Conservation (phyloP, 2,797 vertebrate genomes). For the Cercopithecus mitis region DNA sequence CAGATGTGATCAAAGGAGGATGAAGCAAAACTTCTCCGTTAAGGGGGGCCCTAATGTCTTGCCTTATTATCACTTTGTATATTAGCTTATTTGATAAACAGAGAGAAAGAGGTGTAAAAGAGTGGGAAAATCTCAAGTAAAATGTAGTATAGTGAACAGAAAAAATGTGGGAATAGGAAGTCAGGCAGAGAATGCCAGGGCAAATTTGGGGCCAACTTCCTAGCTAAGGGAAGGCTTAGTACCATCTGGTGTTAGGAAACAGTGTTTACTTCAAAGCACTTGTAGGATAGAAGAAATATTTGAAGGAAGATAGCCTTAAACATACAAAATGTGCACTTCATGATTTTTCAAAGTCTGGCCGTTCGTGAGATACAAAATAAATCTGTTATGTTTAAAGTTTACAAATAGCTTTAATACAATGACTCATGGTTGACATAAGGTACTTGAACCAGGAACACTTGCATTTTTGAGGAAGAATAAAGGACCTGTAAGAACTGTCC, state of each 20-base stretch:
- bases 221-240: fast-evolving
- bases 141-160: not conserved
- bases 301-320: not conserved
- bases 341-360: not conserved
- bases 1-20: not conserved
- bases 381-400: not conserved
- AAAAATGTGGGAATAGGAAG: not conserved
- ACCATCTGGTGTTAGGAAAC: not conserved
- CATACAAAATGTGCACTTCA: not conserved
- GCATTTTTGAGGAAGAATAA: not conserved
- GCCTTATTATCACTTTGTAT: not conserved
- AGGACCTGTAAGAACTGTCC: fast-evolving
- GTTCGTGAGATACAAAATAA: not conserved
- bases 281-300: not conserved
- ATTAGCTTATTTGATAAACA: not conserved
- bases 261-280: not conserved
- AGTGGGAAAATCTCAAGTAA: not conserved
- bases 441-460: not conserved
- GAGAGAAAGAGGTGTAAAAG: not conserved
- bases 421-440: not conserved
- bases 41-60: not conserved
- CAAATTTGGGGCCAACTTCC: not conserved
- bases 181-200: not conserved
- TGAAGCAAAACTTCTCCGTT: not conserved
- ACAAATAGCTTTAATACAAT: not conserved